Evolutionary conservation across 1,140 invertebrate species (phyloP), one percentile per base, ranked within the genome.

Genomic region (Palaemon carinicauda): DNA sequence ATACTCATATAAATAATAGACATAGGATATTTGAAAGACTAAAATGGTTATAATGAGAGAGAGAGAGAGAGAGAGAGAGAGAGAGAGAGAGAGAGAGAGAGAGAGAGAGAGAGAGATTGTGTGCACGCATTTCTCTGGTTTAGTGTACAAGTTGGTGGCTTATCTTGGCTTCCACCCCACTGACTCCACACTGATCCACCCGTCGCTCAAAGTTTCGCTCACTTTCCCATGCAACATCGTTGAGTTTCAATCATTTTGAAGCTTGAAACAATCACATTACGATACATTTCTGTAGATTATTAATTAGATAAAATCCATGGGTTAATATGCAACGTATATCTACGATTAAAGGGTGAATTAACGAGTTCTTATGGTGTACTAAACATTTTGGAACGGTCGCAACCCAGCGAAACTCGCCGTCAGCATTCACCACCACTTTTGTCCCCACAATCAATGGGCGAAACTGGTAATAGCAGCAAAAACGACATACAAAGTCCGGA

Each of bases 151-250:
- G 65, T 69, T 31, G 24, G 65, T 15, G n/a, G 24, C 65, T 69
- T 69, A 69, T 69, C 65, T 24, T 69, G 65, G 65, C 65, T 69
- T 69, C 65, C 65, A 69, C 65, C 65, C 65, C n/a, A 69, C 65
- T 69, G 29, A 69, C 21, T 69, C 65, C 29, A 21, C 24, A 27
- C 65, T 69, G 65, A 69, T 69, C 65, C 65, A 21, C 0, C 12
- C 0, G 65, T 0, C 15, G 24, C 65, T 3, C 24, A 69, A 21
- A 69, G 14, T 31, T 69, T 69, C 65, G 65, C 65, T 69, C 65
- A 31, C 21, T 27, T 69, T 69, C 65, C 65, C 65, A 69, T 21
- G 65, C 3, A 3, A 41, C 41, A 4, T 41, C 41, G 41, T 0
- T 12, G 41, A 41, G 12, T 41, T 4, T 12, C 41, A 41, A 12